These are phyloP conservation scores for Sphyrna mokarran DNA, from an alignment of 2,113 vertebrate species.

Conservation along the genomic window DNA sequence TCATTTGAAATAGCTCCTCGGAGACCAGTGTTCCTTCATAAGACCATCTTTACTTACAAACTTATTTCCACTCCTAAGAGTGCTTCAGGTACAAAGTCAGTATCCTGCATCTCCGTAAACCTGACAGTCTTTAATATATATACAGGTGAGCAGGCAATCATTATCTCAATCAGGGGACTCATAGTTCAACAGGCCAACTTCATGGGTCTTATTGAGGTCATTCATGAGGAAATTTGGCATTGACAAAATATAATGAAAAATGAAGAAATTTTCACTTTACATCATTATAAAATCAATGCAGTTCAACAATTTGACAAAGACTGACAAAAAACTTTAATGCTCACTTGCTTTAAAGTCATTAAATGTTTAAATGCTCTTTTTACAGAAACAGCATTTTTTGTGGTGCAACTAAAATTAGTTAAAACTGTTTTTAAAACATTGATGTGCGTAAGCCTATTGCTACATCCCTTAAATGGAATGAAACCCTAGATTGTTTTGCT, in stretches of 20 bases:
- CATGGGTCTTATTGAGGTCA: too few species aligned
- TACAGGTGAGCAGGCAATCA: too few species aligned
- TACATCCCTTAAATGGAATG: background rate
- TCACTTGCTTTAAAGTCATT: background rate
- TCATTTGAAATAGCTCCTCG: too few species aligned
- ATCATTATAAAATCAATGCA: background rate
- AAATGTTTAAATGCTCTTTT: background rate
- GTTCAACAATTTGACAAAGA: background rate
- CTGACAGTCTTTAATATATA: too few species aligned
- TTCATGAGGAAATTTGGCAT: background rate
- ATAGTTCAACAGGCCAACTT: too few species aligned
- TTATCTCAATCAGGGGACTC: too few species aligned
- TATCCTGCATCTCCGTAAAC: too few species aligned
- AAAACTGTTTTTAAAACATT: background rate
- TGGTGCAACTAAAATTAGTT: background rate
- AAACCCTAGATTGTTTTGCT: conserved; percentile 1
- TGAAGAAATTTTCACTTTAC: background rate
- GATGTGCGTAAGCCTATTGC: background rate
- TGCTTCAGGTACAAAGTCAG: too few species aligned
- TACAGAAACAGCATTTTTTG: background rate
- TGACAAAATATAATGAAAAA: background rate
- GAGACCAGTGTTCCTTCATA: too few species aligned
- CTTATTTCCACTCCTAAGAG: too few species aligned
- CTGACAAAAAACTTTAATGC: background rate
- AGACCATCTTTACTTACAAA: too few species aligned